phyloP scores from a whole-genome alignment of 2,797 vertebrate species.

The Poeciliopsis paucimaculata region DNA sequence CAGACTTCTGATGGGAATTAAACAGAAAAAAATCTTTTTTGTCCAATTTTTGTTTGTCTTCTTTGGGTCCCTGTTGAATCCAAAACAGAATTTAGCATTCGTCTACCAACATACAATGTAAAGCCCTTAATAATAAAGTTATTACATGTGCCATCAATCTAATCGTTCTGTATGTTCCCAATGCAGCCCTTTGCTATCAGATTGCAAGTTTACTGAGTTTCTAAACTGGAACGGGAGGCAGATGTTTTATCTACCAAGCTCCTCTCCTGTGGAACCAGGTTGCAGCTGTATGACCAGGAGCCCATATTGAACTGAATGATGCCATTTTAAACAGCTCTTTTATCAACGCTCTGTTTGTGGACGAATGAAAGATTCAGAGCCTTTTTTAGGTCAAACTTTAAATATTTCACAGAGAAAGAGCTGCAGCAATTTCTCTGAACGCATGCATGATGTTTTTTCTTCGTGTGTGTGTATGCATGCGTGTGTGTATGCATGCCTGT shows the following conservation, averaged over 20 bases:
- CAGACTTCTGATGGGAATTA: not conserved
- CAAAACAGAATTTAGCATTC: not conserved
- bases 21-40: not conserved
- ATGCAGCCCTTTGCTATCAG: not conserved
- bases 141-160: not conserved
- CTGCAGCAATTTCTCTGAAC: not conserved
- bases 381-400: not conserved
- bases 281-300: not conserved
- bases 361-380: not conserved
- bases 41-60: not conserved
- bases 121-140: not conserved
- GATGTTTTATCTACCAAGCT: not conserved
- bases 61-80: not conserved
- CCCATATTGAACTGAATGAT: not conserved
- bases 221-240: not conserved
- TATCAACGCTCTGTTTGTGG: not conserved
- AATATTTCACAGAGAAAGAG: not conserved
- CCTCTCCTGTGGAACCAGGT: not conserved
- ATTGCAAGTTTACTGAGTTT: not conserved
- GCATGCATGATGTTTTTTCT: not conserved
- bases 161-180: not conserved
- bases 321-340: not conserved
- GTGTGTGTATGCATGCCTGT: too few relatives aligned
- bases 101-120: not conserved
- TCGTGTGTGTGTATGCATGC: not conserved